Conservation (phyloP, 1,140 invertebrate genomes). For the Protaetia brevitarsis region DNA sequence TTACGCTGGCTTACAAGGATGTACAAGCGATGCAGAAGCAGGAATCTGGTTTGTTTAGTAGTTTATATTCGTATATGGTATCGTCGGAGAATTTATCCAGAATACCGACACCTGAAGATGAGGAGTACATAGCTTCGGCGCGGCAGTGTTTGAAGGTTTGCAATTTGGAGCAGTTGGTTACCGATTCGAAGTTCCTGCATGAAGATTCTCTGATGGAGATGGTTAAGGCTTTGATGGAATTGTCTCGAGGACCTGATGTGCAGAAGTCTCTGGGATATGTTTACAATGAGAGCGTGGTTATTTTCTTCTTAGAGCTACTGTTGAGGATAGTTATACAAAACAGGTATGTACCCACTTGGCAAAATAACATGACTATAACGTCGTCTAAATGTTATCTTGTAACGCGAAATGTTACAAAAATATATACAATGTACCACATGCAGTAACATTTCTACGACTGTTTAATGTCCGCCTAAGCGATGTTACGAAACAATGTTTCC, state of each 20-base stretch:
- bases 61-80: conserved; percentile 86
- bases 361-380: no score
- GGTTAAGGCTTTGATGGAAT: conserved; percentile 58
- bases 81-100: conserved; percentile 59
- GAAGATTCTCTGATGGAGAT: conserved; percentile 78
- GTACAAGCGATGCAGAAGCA: conserved; percentile 55
- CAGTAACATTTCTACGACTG: no score
- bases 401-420: no score
- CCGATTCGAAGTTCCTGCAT: conserved; percentile 93
- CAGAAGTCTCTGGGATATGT: conserved; percentile 54
- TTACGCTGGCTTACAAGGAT: conserved; percentile 75
- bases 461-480: no score
- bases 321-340: conserved; percentile 93
- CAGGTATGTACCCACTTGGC: no score
- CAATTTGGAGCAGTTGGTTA: conserved; percentile 82
- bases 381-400: no score
- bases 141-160: conserved; percentile 81
- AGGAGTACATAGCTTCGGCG: conserved; percentile 67
- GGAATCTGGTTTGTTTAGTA: conserved; percentile 72
- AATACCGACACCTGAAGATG: conserved; percentile 72
- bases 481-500: no score
- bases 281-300: conserved; percentile 83
- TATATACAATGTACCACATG: no score
- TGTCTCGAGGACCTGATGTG: conserved; percentile 58
- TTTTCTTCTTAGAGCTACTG: conserved; percentile 91